Evolutionary conservation across 1,140 invertebrate genomes (phyloP), one percentile per base, ranked within the genome.

Genomic region (Batillaria attramentaria): DNA sequence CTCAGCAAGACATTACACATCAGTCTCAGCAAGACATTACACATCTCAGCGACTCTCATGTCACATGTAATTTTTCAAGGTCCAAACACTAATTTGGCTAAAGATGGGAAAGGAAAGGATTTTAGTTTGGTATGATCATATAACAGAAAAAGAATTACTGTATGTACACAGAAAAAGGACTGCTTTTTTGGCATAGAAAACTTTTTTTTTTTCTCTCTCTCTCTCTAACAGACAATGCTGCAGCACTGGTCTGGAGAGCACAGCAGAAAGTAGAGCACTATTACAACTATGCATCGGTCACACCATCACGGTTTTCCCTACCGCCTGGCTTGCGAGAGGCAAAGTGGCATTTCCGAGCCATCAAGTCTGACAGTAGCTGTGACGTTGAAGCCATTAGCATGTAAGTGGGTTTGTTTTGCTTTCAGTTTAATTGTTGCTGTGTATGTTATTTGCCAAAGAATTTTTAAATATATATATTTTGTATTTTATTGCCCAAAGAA

Each of bases 331-430:
- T 6, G 31, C 18, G 73, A 8, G 57, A 60, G 13, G 73, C 73
- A 16, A 33, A 20, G 1, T 75, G 73, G 73, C 42, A 5, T 28
- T 75, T 75, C 24, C 16, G 73, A 24, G 73, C 73, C 43, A 28
- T 37, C 3, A 75, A 75, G 46, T 50, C 54, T n/a, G 31, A 50
- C 31, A 57, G 39, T 43, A 46, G 33, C 20, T 81, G 80, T 77
- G 77, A 79, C 5, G 50, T 70, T 35, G 43, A 76, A 76, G 42
- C 68, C 70, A 74, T 81, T 16, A 76, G 68, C 35, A 65, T 81
- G 80, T 81, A 76, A 60, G 80, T 57, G 42, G n/a, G n/a, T n/a
- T n/a, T n/a, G n/a, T n/a, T n/a, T n/a, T n/a, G n/a, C n/a, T n/a
- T n/a, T n/a, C n/a, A n/a, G n/a, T n/a, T n/a, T n/a, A n/a, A n/a